Conservation (phyloP, 2,797 vertebrate species). For the Scarus forsteni region DNA sequence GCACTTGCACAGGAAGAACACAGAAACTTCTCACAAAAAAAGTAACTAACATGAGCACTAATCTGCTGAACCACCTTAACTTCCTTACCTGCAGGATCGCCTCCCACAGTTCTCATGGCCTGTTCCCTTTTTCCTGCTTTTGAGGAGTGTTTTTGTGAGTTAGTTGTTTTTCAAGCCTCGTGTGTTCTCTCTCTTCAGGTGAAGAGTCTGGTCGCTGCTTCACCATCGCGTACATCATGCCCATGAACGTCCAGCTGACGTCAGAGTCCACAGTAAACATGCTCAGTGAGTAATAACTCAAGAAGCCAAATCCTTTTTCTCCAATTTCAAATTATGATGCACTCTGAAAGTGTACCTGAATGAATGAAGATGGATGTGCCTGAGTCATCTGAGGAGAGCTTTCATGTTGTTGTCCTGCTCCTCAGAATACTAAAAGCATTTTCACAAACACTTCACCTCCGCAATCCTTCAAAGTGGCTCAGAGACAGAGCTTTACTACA, state of each 20-base stretch:
- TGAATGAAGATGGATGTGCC: constrained; percentile 4
- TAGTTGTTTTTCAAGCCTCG: neutral
- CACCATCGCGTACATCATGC: constrained; percentile 95
- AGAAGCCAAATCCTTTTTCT: neutral
- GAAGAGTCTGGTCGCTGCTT: constrained; percentile 93
- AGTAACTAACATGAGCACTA: no score
- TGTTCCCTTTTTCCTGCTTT: no score
- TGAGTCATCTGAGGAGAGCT: constrained; percentile 37
- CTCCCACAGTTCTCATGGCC: no score
- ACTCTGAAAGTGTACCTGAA: constrained; percentile 10
- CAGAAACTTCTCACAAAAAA: no score
- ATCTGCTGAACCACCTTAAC: no score
- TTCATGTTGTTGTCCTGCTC: neutral
- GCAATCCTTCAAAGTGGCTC: constrained; percentile 14
- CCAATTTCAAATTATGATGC: constrained; percentile 5
- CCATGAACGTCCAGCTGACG: constrained; percentile 92
- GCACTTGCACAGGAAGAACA: no score
- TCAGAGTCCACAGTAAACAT: constrained; percentile 93
- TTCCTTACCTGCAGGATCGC: no score
- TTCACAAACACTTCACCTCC: constrained; percentile 25
- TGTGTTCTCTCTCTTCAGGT: constrained; percentile 75
- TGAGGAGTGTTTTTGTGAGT: no score
- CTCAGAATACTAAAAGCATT: constrained; percentile 49
- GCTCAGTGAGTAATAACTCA: constrained; percentile 86
- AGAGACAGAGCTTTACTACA: constrained; percentile 7